Base-by-base conservation (phyloP, 2,797 vertebrate genomes). In the Paratrypauchen microcephalus region DNA sequence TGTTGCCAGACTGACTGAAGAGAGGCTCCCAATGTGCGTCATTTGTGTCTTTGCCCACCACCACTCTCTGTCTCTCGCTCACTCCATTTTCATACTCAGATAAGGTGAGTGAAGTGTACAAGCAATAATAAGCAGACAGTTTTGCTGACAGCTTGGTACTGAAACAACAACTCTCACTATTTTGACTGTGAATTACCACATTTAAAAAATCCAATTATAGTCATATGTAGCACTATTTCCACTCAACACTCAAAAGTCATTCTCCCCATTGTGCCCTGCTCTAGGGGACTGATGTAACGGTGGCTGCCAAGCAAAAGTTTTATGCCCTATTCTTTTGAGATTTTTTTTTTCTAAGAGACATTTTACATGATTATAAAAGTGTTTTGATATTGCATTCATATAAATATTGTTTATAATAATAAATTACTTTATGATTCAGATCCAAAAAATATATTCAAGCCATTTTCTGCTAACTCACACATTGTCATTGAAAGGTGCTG, bases 401-500 rank as follows among this genome's bases (percentile, higher is more conserved):
- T 55, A 13, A 55, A 24, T 55, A 4, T 55, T 54, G 19, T 54
- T 21, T 24, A 23, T 55, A 12, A 11, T 55, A 24, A 23, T 18
- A 8, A 55, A 24, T 23, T 21, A 24, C 54, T 24, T 12, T 55
- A 12, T 55, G 21, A 55, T 55, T 32, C 32, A 11, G 21, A 12
- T 21, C 21, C 12, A 23, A 55, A 55, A 24, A 11, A 4, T 24
- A 3, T 5, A 13, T 70, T 28, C 55, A 57, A 26, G 24, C 13
- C 15, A 16, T 15, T 70, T 64, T 70, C 11, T 74, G 76, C 71
- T 56, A 26, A 7, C 67, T 73, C 39, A 30, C 69, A 73, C 24
- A 69, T 73, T 74, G 32, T 68, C 32, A 58, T 67, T 36, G 21
- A 8, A 15, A 69, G 64, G 52, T 71, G 47, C 80, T 48, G 41